Evolutionary conservation across 2,797 vertebrate genomes (phyloP).

Genomic region (Arrhamphus sclerolepis): DNA sequence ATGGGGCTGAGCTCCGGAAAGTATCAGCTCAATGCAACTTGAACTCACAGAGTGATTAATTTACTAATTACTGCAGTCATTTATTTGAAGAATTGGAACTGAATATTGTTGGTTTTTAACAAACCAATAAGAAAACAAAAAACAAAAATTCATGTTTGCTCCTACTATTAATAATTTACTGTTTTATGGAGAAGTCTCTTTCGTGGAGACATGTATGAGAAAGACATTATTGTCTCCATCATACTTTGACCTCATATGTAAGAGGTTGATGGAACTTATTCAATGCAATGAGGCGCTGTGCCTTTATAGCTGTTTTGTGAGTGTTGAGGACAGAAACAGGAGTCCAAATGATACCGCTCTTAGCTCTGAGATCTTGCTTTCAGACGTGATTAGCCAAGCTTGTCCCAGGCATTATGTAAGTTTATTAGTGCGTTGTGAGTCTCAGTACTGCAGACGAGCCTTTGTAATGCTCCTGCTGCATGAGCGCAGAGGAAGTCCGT

Average conservation of each 20-base stretch:
- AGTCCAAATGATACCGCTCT: constrained; percentile 1
- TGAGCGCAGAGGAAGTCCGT: constrained; percentile 60
- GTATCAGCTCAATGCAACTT: no score
- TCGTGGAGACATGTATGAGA: background rate
- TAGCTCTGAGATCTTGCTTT: constrained; percentile 29
- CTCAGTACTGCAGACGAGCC: constrained; percentile 12
- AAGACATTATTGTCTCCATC: background rate
- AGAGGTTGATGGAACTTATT: constrained; percentile 26
- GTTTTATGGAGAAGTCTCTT: no score
- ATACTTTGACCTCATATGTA: constrained; percentile 29
- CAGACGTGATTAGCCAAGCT: constrained; percentile 36
- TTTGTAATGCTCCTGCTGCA: constrained; percentile 37
- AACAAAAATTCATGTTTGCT: no score
- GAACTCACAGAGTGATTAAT: no score
- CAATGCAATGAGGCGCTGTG: background rate
- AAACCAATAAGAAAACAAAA: no score
- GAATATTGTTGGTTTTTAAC: background rate
- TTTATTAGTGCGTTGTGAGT: constrained; percentile 30
- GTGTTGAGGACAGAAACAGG: constrained; percentile 20
- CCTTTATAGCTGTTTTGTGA: constrained; percentile 29
- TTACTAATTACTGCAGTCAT: no score
- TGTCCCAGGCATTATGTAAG: constrained; percentile 37
- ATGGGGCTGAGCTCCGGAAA: no score
- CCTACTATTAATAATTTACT: background rate
- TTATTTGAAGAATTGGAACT: background rate